Base-by-base conservation (phyloP, 92 coral and sea anemone genomes). In the Chrysogorgia sp. region DNA sequence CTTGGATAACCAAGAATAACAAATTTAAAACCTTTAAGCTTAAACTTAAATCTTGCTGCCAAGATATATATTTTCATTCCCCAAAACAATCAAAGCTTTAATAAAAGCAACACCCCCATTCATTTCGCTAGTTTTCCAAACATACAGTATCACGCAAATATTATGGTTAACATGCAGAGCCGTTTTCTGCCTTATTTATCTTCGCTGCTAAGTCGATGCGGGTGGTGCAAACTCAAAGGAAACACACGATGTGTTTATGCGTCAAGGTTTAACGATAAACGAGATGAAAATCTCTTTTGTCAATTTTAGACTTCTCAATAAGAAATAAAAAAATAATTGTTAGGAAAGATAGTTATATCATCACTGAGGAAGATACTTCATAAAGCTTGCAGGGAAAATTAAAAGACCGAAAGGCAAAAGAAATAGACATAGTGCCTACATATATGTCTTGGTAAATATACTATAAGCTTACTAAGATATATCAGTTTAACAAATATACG, bases 101-200 rank as follows among this genome's bases (percentile, higher is more conserved):
- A 72, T 53, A 49, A 72, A 72, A 72, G 79, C 79, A 72, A 72
- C 55, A 72, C 65, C 65, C 65, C 79, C 50, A 72, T 72, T 72
- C 79, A 72, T 56, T 72, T 72, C 48, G 79, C 79, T 72, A 72
- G 79, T 72, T 72, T 72, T 72, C 79, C 79, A 72, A 72, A 72
- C 79, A 72, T 56, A 55, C 66, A 53, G 40, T 47, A 72, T 72
- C 65, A 35, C 64, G 55, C 79, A 72, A 72, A 72, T 72, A 72
- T 72, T 72, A 72, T 72, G 79, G 79, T 72, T 72, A 72, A 55
- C 79, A 47, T 22, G 79, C 79, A 30, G 79, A 58, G 79, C 58
- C 79, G 20, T 35, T 53, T 72, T 72, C 55, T 52, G 65, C 35
- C 79, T 72, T 72, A 72, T 72, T 72, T 72, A 72, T 58, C 79